phyloP scores from a whole-genome alignment of 1,140 invertebrate species.

The Laupala kohalensis region DNA sequence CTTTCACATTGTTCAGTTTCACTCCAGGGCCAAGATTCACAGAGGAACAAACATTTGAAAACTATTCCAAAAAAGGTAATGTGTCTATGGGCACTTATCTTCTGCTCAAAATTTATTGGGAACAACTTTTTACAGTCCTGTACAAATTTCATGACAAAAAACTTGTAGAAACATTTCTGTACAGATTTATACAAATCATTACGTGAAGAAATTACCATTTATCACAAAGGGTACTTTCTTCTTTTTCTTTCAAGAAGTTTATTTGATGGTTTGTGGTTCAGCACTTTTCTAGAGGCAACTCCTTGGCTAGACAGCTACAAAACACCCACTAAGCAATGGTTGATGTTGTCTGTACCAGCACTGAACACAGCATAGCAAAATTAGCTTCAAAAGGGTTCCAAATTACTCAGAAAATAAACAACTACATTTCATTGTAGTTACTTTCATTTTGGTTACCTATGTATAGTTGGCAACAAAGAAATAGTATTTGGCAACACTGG shows the following conservation, averaged over 20 bases:
- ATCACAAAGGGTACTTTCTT: conserved; percentile 9
- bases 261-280: not conserved
- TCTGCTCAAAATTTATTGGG: conserved; percentile 15
- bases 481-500: not conserved
- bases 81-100: not conserved
- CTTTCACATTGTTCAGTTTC: too few relatives aligned
- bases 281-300: not conserved
- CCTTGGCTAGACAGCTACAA: not conserved
- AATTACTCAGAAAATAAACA: conserved; percentile 8
- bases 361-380: conserved; percentile 6
- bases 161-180: conserved; percentile 15
- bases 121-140: conserved; percentile 15
- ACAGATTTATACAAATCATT: conserved; percentile 15
- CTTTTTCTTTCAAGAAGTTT: not conserved
- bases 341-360: not conserved
- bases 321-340: conserved; percentile 1
- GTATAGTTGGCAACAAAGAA: not conserved
- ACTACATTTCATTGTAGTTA: not conserved
- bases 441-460: not conserved
- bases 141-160: conserved; percentile 16
- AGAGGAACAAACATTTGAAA: not conserved
- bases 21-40: too few relatives aligned
- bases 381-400: conserved; percentile 6
- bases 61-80: not conserved
- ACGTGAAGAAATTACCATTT: conserved; percentile 10